Conservation (phyloP, 2,888 invertebrate species). For the Cryptocephalus primarius region DNA sequence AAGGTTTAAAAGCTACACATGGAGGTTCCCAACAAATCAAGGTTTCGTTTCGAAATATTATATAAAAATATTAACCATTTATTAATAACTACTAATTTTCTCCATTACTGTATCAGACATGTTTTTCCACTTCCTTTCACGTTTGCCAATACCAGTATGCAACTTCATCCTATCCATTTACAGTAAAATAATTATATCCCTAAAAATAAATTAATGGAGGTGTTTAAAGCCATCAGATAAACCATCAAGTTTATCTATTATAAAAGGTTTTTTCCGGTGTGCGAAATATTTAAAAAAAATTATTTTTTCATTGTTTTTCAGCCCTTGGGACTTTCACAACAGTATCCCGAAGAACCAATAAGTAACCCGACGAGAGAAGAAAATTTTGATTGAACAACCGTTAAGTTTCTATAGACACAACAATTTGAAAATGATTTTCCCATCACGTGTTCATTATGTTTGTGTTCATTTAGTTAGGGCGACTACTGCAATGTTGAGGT, state of each 20-base stretch:
- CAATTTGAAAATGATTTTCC: conserved; percentile 8
- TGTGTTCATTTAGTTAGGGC: conserved; percentile 24
- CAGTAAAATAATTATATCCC: no score
- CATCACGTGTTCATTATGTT: conserved; percentile 25
- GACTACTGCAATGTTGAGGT: conserved; percentile 10
- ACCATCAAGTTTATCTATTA: no score
- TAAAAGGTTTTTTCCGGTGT: no score
- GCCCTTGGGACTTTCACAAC: conserved; percentile 22
- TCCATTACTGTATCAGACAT: no score
- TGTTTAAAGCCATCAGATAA: no score
- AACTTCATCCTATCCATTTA: no score
- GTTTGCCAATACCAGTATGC: no score
- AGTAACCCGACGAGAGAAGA: conserved; percentile 10
- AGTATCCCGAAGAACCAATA: conserved; percentile 21
- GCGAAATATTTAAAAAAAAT: not conserved
- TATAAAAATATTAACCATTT: no score
- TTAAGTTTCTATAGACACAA: conserved; percentile 16
- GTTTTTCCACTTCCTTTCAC: no score
- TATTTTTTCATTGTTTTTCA: conserved; percentile 22
- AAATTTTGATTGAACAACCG: conserved; percentile 8
- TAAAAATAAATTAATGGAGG: no score
- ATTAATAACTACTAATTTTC: no score
- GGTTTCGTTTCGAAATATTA: not conserved
- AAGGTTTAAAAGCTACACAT: not conserved
- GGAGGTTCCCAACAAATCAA: not conserved